A percentile compares a stretch with the other conserved stretches of the same genome.
These are phyloP conservation scores for Epizoanthus scotinus DNA, from an alignment of 92 coral and sea anemone genomes.

Conservation along the genomic window DNA sequence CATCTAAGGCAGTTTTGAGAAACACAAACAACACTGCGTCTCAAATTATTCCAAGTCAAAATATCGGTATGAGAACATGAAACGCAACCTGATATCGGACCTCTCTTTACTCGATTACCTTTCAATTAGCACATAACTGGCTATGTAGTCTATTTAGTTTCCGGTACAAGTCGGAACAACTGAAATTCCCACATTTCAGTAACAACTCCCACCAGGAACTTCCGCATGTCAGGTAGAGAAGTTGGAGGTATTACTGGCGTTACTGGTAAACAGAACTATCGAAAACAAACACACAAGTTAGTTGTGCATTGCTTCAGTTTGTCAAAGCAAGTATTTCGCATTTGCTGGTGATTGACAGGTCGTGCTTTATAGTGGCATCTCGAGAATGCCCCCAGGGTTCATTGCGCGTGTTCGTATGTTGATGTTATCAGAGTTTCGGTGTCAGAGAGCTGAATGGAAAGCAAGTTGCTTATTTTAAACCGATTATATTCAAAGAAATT, in stretches of 20 bases:
- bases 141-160: neutral
- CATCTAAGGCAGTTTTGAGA: no score
- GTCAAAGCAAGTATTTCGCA: neutral
- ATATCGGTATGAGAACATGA: no score
- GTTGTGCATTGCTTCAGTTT: neutral
- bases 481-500: neutral
- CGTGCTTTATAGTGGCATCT: slow-evolving; percentile 36
- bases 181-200: no score
- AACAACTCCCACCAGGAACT: no score
- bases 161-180: neutral
- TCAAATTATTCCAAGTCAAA: no score
- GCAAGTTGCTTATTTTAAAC: neutral
- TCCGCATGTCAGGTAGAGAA: neutral
- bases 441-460: neutral
- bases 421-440: slow-evolving; percentile 16
- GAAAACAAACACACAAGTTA: neutral
- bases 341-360: slow-evolving; percentile 18
- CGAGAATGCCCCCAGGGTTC: slow-evolving; percentile 59
- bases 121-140: no score
- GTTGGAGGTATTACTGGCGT: neutral
- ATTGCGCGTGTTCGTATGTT: slow-evolving; percentile 53
- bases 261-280: neutral
- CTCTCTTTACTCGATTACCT: neutral
- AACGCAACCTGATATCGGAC: no score
- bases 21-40: no score